Percentiles rank a stretch among this genome's conserved stretches.
These are phyloP conservation scores for Epinotia demarniana DNA, from an alignment of 2,888 invertebrate genomes.

Conservation along the genomic window DNA sequence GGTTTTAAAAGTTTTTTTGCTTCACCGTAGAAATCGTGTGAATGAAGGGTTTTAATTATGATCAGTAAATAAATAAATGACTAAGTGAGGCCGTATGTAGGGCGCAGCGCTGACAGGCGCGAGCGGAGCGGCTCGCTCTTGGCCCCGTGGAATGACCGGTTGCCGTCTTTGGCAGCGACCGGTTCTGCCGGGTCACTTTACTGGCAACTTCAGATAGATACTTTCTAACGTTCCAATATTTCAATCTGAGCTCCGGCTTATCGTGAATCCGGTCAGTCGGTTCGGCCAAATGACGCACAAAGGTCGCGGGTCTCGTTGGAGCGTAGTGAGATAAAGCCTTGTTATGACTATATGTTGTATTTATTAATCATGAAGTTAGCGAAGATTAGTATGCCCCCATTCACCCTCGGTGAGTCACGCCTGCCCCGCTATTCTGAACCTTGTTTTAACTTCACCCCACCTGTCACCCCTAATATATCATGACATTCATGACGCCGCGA, in stretches of 20 bases:
- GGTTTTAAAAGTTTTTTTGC: not conserved
- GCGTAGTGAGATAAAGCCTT: slow-evolving; percentile 19
- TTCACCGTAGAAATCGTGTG: not conserved
- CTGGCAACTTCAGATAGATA: slow-evolving; percentile 59
- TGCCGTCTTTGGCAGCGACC: slow-evolving; percentile 79
- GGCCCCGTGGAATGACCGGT: slow-evolving; percentile 78
- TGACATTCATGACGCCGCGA: no score
- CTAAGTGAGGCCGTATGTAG: slow-evolving; percentile 69
- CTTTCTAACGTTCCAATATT: slow-evolving; percentile 60
- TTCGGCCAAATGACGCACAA: slow-evolving; percentile 21
- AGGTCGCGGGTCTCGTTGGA: slow-evolving; percentile 18
- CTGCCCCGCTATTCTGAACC: not conserved
- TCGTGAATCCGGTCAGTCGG: slow-evolving; percentile 48
- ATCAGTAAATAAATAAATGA: slow-evolving; percentile 43
- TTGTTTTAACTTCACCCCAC: no score
- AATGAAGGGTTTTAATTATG: not conserved
- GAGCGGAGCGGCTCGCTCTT: slow-evolving; percentile 62
- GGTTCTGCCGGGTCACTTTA: slow-evolving; percentile 72
- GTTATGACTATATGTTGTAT: slow-evolving; percentile 41
- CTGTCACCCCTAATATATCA: no score
- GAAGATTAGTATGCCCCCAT: slow-evolving; percentile 24
- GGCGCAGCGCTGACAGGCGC: slow-evolving; percentile 58
- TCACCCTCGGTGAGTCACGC: slow-evolving; percentile 37
- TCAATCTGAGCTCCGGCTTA: slow-evolving; percentile 47
- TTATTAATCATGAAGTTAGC: slow-evolving; percentile 62